Evolutionary conservation across 2,888 invertebrate genomes (phyloP).

Genomic region (Stomorhina lunata): DNA sequence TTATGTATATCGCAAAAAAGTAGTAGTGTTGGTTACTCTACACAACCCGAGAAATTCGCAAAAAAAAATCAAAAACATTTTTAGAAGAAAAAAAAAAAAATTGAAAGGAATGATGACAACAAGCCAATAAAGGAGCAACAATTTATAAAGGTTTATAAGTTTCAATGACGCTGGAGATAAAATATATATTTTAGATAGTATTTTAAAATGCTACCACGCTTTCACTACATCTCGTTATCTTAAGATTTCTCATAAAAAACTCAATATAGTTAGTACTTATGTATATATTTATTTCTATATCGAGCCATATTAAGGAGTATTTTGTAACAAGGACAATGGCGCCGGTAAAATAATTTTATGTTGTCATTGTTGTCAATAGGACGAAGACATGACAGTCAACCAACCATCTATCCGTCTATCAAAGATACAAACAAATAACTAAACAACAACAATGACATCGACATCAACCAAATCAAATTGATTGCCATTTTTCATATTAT

Average conservation of each 20-base stretch:
- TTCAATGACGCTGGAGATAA: constrained; percentile 38
- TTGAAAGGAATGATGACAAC: constrained; percentile 7
- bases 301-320: constrained; percentile 17
- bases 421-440: background rate
- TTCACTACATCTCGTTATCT: background rate
- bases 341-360: constrained; percentile 42
- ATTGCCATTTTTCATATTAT: constrained; percentile 35
- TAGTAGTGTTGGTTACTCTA: constrained; percentile 35
- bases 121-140: constrained; percentile 51
- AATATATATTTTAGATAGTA: constrained; percentile 43
- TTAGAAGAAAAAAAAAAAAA: background rate
- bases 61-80: background rate
- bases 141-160: constrained; percentile 42
- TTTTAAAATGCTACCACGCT: constrained; percentile 15
- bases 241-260: background rate
- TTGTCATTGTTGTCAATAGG: constrained; percentile 35
- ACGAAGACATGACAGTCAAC: background rate
- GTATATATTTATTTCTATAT: background rate
- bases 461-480: constrained; percentile 40
- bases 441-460: background rate
- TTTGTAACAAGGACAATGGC: constrained; percentile 49
- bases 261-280: background rate
- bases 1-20: background rate
- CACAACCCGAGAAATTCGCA: background rate
- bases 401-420: background rate